phyloP scores from a whole-genome alignment of 2,888 invertebrate genomes.

The Orchestes rusci region DNA sequence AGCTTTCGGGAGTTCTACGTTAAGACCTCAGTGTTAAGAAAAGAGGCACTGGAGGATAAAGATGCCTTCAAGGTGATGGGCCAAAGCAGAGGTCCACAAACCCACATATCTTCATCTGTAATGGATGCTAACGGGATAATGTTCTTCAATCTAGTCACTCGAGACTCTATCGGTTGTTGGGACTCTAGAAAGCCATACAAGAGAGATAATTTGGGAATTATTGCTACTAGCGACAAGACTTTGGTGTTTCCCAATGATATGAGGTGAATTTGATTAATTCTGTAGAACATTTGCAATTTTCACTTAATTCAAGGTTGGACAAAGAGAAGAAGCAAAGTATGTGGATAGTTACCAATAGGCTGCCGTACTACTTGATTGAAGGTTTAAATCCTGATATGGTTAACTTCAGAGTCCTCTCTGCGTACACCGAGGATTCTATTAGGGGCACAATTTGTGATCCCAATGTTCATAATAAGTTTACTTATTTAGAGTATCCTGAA shows the following conservation, averaged over 20 bases:
- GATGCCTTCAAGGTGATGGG: constrained; percentile 39
- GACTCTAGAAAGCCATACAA: constrained; percentile 64
- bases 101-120: constrained; percentile 68
- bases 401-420: constrained; percentile 69
- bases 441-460: constrained; percentile 66
- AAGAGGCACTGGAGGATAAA: constrained; percentile 48
- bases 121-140: constrained; percentile 65
- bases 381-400: constrained; percentile 55
- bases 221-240: constrained; percentile 55
- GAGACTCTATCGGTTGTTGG: constrained; percentile 75
- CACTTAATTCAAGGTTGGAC: constrained; percentile 47
- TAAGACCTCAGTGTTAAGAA: constrained; percentile 56
- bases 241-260: constrained; percentile 76
- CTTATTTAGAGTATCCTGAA: constrained; percentile 5
- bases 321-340: constrained; percentile 59
- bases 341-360: constrained; percentile 69
- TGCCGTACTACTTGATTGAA: constrained; percentile 66
- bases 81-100: constrained; percentile 50
- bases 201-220: constrained; percentile 53
- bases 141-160: constrained; percentile 72
- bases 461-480: constrained; percentile 28
- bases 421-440: constrained; percentile 56
- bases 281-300: not conserved
- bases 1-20: constrained; percentile 73
- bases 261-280: constrained; percentile 34